Conservation (phyloP, 2,113 vertebrate genomes). For the Amblyornis subalaris region DNA sequence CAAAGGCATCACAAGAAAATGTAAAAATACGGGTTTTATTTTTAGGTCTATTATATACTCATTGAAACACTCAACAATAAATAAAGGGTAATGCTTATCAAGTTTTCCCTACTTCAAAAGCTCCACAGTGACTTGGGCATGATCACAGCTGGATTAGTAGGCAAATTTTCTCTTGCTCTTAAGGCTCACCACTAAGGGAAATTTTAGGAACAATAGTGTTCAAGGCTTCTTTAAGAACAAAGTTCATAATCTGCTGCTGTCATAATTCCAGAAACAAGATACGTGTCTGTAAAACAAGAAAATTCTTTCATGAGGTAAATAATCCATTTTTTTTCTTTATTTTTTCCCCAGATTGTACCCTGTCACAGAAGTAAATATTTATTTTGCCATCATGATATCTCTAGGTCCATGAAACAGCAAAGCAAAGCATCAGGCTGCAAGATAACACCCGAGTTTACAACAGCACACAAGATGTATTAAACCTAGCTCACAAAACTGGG, state of each 20-base stretch:
- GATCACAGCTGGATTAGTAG: neutral
- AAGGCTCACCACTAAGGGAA: neutral
- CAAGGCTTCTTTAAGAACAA: neutral
- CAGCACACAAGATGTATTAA: neutral
- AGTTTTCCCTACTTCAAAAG: neutral
- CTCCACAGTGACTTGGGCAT: neutral
- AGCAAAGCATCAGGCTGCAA: neutral
- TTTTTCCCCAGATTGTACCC: neutral
- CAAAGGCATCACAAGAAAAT: neutral
- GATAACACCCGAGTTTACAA: accelerated
- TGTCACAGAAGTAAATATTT: neutral
- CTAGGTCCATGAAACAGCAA: neutral
- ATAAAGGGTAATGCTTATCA: neutral
- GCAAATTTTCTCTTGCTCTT: neutral
- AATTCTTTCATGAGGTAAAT: neutral
- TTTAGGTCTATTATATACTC: neutral
- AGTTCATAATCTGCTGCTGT: neutral
- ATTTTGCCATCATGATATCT: neutral
- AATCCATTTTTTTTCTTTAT: neutral
- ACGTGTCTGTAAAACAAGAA: neutral
- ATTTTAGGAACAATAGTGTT: neutral
- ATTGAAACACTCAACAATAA: neutral
- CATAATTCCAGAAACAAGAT: neutral
- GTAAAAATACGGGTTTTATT: neutral
- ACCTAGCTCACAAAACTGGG: neutral